These are phyloP conservation scores for Ceratitis capitata DNA, from an alignment of 1,140 invertebrate genomes.

Conservation along the genomic window DNA sequence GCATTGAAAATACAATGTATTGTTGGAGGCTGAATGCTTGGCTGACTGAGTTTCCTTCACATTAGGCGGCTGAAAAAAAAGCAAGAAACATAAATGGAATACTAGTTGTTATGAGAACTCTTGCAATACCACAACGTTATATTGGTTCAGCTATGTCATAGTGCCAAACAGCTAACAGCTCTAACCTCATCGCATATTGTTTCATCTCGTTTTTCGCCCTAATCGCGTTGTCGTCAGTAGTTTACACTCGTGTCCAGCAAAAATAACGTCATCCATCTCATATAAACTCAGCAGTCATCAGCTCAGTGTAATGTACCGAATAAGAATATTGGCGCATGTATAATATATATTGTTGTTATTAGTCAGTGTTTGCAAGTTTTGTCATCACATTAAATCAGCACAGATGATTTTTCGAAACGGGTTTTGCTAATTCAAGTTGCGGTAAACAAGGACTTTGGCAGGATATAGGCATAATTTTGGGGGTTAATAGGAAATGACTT, in stretches of 20 bases:
- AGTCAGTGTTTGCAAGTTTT: constrained; percentile 29
- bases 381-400: background rate
- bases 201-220: constrained; percentile 25
- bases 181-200: constrained; percentile 26
- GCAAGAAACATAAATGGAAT: no score
- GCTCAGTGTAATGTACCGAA: background rate
- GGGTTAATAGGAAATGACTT: no score
- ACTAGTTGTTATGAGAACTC: background rate
- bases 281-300: constrained; percentile 31
- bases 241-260: constrained; percentile 35
- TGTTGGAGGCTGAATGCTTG: constrained; percentile 3
- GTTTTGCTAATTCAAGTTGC: background rate
- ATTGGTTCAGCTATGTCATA: background rate
- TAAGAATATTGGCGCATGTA: background rate
- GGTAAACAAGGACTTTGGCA: no score
- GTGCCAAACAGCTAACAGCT: background rate
- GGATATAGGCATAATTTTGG: no score
- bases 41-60: background rate
- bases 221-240: constrained; percentile 30
- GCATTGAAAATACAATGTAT: background rate
- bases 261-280: constrained; percentile 35
- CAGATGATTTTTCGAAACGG: background rate
- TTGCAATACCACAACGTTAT: background rate
- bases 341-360: background rate
- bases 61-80: background rate